Base-by-base conservation (phyloP, 2,888 invertebrate species). In the Oxycera nigricornis region DNA sequence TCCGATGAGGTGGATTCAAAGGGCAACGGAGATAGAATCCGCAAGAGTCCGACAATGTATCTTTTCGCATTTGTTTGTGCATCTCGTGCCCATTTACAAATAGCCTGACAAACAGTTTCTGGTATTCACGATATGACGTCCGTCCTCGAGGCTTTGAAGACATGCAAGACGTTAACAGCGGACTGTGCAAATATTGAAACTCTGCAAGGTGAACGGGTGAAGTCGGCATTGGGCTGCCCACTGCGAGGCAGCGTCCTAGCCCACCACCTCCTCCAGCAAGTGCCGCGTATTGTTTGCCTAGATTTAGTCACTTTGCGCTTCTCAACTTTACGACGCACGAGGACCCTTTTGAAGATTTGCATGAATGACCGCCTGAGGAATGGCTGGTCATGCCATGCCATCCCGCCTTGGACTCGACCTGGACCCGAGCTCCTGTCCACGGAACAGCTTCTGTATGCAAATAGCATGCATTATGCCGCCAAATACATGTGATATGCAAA, bases 281-380 rank as follows among this genome's bases (percentile, higher is more conserved):
- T 46, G 62, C n/a, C 73, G 50, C 22, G 65, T 65, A 73, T 73
- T 73, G 73, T 73, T 73, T 73, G 73, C 52, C 41, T 62, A 62
- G 73, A 62, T 62, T 73, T 50, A 73, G 65, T 61, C 61, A 61
- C 52, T 73, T 52, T 73, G 39, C n/a, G n/a, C 67, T 20, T 65
- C 50, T 35, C 39, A 65, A 41, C 41, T 22, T 39, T 20, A 24
- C 39, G 24, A 41, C 65, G 24, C 65, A 39, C 24, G 41, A 65
- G 3, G 39, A 41, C 24, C 14, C 65, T 65, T 70, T 70, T 74
- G 59, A 61, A 74, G 74, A 74, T 74, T 74, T 72, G 74, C 74
- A 70, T 74, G 70, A 74, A 72, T 74, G 74, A 50, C 35, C 61
- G 46, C 68, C 57, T 70, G 70, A 74, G 74, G 52, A 67, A 57